Conservation (phyloP, 1,140 invertebrate species). For the Pseudomyrmex gracilis region DNA sequence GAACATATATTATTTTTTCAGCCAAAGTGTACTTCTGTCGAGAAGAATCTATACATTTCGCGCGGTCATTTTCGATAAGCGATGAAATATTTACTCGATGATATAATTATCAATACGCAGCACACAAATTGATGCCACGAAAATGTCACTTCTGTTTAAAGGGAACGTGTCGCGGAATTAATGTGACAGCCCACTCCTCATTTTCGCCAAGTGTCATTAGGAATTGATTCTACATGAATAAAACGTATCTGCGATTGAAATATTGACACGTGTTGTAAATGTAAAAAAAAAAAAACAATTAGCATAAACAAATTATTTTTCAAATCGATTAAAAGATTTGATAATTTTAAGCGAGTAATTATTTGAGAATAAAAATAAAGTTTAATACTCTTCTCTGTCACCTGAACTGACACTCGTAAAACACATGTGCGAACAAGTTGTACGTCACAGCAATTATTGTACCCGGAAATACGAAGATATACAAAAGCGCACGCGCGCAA, state of each 20-base stretch:
- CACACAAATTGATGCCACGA: slow-evolving; percentile 32
- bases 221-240: slow-evolving; percentile 48
- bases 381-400: too few relatives aligned
- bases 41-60: slow-evolving; percentile 1
- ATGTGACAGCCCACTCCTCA: slow-evolving; percentile 21
- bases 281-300: background rate
- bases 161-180: slow-evolving; percentile 40
- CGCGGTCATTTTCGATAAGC: slow-evolving; percentile 10
- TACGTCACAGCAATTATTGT: too few relatives aligned
- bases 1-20: slow-evolving; percentile 1
- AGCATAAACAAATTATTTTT: too few relatives aligned
- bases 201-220: slow-evolving; percentile 22
- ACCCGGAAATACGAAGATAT: too few relatives aligned
- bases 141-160: slow-evolving; percentile 43
- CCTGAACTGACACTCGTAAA: too few relatives aligned
- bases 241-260: slow-evolving; percentile 7
- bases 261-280: background rate
- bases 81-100: slow-evolving; percentile 31
- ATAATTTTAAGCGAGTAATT: too few relatives aligned
- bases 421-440: too few relatives aligned
- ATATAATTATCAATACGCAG: slow-evolving; percentile 21
- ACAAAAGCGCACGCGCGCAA: too few relatives aligned
- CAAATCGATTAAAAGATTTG: too few relatives aligned
- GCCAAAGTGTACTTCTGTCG: background rate
- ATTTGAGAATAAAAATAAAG: too few relatives aligned